Evolutionary conservation across 2,113 vertebrate species (phyloP).

Genomic region (Bostrychus sinensis): DNA sequence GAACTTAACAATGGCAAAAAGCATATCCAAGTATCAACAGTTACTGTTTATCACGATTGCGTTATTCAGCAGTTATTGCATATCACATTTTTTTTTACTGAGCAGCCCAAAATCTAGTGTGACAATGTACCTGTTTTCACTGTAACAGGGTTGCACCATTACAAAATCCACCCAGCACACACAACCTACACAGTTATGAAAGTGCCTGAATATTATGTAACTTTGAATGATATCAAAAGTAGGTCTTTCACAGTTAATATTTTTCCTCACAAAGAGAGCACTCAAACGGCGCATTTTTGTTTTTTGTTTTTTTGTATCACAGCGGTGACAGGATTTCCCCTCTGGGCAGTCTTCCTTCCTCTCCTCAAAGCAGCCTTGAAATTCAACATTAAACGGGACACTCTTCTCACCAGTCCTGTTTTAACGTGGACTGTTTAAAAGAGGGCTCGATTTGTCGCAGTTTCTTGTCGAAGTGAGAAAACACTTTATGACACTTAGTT

Average conservation of each 20-base stretch:
- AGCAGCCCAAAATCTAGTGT: too few species aligned
- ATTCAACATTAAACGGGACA: conserved; percentile 43
- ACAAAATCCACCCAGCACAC: conserved; percentile 11
- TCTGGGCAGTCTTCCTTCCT: conserved; percentile 40
- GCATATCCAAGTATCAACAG: too few species aligned
- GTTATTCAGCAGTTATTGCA: too few species aligned
- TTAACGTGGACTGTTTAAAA: conserved; percentile 17
- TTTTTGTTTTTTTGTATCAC: conserved; percentile 14
- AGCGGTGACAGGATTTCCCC: conserved; percentile 57
- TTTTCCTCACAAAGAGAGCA: conserved; percentile 16
- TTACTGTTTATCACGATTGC: too few species aligned
- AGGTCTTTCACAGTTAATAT: conserved; percentile 9
- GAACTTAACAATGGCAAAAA: too few species aligned
- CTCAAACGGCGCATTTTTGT: conserved; percentile 13
- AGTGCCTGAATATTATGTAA: conserved; percentile 54
- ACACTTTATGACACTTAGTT: not conserved
- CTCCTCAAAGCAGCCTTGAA: conserved; percentile 34
- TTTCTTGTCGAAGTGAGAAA: conserved; percentile 15
- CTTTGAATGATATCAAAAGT: conserved; percentile 29
- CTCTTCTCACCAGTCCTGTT: conserved; percentile 24
- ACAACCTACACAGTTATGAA: conserved; percentile 33
- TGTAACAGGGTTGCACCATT: too few species aligned
- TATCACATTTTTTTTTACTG: too few species aligned
- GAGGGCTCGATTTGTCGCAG: conserved; percentile 20
- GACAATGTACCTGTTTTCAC: too few species aligned